Evolutionary conservation across 1,140 invertebrate genomes (phyloP).

Genomic region (Trichonephila clavata): DNA sequence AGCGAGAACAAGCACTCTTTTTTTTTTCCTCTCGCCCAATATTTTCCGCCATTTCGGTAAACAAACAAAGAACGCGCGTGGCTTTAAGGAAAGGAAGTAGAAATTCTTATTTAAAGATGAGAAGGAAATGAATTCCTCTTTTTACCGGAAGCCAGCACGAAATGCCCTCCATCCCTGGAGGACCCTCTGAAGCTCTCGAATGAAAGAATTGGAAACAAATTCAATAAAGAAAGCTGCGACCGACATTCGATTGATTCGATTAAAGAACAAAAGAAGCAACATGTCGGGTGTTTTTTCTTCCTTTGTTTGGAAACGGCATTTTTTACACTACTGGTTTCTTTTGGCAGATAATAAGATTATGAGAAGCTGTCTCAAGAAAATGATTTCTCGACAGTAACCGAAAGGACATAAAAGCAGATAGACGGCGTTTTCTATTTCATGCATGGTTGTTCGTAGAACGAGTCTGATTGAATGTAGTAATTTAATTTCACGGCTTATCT

Average conservation of each 20-base stretch:
- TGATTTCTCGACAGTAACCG: background rate
- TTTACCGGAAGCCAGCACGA: background rate
- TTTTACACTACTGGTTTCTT: background rate
- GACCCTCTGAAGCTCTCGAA: background rate
- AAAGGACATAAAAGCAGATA: background rate
- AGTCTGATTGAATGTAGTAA: no score
- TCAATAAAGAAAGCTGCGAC: constrained; percentile 10
- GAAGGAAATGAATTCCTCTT: constrained; percentile 8
- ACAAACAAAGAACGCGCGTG: background rate
- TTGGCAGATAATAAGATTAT: background rate
- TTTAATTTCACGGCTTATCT: no score
- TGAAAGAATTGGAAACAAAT: constrained; percentile 18
- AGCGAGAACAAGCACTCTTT: no score
- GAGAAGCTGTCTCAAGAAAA: background rate
- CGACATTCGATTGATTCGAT: constrained; percentile 16
- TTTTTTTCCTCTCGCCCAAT: background rate
- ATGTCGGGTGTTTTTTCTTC: background rate
- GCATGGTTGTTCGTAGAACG: no score
- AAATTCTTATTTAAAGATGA: constrained; percentile 5
- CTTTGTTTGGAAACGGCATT: background rate
- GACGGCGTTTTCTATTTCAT: no score
- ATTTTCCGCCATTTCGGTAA: background rate
- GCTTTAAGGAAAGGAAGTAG: background rate
- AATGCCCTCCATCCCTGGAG: background rate
- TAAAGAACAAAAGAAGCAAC: background rate